phyloP scores from a whole-genome alignment of 2,113 vertebrate species.

The Pungitius pungitius region DNA sequence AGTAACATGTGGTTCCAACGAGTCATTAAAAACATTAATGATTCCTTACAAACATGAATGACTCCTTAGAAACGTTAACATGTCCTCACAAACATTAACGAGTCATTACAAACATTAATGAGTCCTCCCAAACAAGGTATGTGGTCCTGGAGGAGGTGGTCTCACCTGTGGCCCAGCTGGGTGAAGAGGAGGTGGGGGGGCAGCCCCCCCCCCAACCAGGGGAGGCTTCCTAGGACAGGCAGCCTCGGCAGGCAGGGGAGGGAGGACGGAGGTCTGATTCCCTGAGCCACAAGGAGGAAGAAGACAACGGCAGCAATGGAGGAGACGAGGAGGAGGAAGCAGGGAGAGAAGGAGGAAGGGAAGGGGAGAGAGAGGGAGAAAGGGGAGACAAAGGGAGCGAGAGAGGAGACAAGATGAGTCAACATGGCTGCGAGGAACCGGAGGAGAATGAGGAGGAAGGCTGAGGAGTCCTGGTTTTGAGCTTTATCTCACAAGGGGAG shows the following conservation, averaged over 20 bases:
- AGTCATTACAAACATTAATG: neutral
- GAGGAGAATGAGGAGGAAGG: slow-evolving; percentile 18
- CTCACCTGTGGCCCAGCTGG: slow-evolving; percentile 62
- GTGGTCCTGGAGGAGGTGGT: neutral
- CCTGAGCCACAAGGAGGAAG: neutral
- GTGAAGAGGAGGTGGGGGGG: slow-evolving; percentile 77
- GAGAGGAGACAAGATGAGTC: slow-evolving; percentile 23
- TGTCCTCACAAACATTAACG: neutral
- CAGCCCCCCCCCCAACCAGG: slow-evolving; percentile 68
- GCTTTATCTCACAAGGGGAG: neutral
- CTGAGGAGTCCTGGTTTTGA: slow-evolving; percentile 27
- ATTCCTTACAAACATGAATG: neutral
- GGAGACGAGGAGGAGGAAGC: neutral
- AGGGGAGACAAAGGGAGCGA: neutral
- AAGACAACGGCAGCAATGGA: accelerated
- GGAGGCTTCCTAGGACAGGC: slow-evolving; percentile 80
- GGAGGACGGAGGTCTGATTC: neutral
- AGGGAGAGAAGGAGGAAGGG: neutral
- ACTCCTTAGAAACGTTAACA: neutral
- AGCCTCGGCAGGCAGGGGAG: slow-evolving; percentile 74
- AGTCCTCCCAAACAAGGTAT: neutral
- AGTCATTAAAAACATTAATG: neutral
- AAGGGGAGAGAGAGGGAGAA: neutral
- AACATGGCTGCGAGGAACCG: slow-evolving; percentile 42
- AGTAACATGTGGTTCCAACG: too few relatives aligned